Conservation (phyloP, 2,888 invertebrate species). For the Apodemia mormo region DNA sequence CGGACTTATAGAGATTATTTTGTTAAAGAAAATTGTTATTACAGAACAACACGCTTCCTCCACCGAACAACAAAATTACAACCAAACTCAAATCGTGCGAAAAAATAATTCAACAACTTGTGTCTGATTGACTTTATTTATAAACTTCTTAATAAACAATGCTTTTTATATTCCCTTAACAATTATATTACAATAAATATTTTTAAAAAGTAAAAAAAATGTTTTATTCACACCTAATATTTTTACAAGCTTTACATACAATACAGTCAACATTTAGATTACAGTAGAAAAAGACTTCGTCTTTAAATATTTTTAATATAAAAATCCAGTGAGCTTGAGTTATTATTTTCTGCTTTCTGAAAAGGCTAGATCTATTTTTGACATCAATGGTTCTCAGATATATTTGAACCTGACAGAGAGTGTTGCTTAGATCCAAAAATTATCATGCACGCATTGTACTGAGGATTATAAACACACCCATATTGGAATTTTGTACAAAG, state of each 20-base stretch:
- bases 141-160: conserved; percentile 45
- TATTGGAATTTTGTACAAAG: no score
- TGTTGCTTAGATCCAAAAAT: no score
- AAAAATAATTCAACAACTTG: conserved; percentile 60
- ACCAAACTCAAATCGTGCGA: conserved; percentile 53
- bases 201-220: conserved; percentile 20
- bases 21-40: conserved; percentile 33
- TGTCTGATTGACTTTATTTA: conserved; percentile 66
- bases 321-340: no score
- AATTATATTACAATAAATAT: conserved; percentile 52
- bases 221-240: conserved; percentile 29
- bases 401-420: no score
- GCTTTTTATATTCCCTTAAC: conserved; percentile 40
- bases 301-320: no score
- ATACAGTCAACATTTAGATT: background rate
- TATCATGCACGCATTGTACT: no score
- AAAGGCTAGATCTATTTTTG: no score
- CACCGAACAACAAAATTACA: conserved; percentile 55
- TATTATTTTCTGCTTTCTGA: no score
- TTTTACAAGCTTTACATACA: background rate
- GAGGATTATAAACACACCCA: no score
- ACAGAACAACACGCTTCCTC: conserved; percentile 61
- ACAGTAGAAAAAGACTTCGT: no score
- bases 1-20: no score
- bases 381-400: no score